Conservation (phyloP, 2,797 vertebrate species). For the Enteromius unitaeniatus region DNA sequence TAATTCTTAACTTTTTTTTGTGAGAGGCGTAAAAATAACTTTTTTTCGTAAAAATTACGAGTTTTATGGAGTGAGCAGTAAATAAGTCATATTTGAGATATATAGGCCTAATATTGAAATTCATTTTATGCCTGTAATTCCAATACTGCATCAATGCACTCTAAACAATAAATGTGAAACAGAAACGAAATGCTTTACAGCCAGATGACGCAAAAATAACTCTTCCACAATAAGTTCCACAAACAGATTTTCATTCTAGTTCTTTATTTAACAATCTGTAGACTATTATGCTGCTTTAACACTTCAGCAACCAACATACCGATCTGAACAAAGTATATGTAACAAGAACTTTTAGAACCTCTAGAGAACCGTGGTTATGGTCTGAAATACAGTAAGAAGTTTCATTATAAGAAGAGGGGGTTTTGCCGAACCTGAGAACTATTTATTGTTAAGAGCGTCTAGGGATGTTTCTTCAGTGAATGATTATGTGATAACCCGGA, state of each 20-base stretch:
- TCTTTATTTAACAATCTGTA: neutral
- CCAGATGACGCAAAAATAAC: neutral
- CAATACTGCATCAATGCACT: neutral
- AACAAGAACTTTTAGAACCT: neutral
- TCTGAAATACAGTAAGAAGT: neutral
- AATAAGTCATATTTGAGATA: neutral
- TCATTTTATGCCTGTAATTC: neutral
- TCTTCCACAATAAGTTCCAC: neutral
- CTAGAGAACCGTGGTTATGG: neutral
- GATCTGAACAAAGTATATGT: neutral
- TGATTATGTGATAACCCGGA: neutral
- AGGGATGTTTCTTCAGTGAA: neutral
- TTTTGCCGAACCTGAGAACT: neutral
- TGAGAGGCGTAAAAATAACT: too few species aligned
- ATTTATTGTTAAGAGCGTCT: slow-evolving; percentile 1
- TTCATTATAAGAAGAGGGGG: neutral
- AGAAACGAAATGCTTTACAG: slow-evolving; percentile 1
- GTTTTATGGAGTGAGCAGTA: neutral
- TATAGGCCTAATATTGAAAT: neutral
- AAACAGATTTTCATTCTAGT: neutral
- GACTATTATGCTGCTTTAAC: neutral
- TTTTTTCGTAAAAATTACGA: too few species aligned
- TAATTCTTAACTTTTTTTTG: neutral
- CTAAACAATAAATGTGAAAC: neutral
- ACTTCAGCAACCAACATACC: neutral